Percentiles rank a stretch among this genome's conserved stretches.
Conservation (phyloP, 2,888 invertebrate genomes). For the Hirudinaria manillensis region DNA sequence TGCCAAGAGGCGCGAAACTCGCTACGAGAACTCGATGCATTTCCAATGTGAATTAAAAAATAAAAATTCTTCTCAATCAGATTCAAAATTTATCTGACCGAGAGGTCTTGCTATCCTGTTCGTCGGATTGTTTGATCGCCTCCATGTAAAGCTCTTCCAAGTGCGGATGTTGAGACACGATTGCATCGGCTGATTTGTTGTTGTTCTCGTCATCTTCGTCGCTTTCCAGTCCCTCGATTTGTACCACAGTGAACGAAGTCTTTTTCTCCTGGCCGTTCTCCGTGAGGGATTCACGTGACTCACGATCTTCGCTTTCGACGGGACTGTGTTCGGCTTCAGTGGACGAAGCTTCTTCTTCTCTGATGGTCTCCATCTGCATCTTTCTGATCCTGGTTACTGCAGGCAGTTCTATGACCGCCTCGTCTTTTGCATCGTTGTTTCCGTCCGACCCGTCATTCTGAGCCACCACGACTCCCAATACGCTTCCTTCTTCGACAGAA, state of each 20-base stretch:
- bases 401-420: slow-evolving; percentile 27
- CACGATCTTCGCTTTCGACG: not conserved
- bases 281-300: not conserved
- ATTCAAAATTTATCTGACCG: no score
- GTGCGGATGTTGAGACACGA: slow-evolving; percentile 8
- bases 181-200: not conserved
- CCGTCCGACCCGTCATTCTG: not conserved
- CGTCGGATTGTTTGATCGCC: not conserved
- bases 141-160: not conserved
- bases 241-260: not conserved
- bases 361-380: slow-evolving; percentile 27
- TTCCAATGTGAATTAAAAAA: no score
- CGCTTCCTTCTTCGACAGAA: slow-evolving; percentile 27
- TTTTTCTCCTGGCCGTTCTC: not conserved
- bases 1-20: no score
- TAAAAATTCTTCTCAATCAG: no score
- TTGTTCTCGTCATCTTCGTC: slow-evolving; percentile 15
- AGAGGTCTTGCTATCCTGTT: no score
- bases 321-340: slow-evolving; percentile 12
- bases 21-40: no score
- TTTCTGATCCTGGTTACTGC: slow-evolving; percentile 17
- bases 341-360: slow-evolving; percentile 23
- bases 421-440: slow-evolving; percentile 11
- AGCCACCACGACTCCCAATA: slow-evolving; percentile 18
- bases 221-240: not conserved